A percentile compares a stretch with the other conserved stretches of the same genome.
phyloP scores from a whole-genome alignment of 2,888 invertebrate species.

The Pollenia griseotomentosa region DNA sequence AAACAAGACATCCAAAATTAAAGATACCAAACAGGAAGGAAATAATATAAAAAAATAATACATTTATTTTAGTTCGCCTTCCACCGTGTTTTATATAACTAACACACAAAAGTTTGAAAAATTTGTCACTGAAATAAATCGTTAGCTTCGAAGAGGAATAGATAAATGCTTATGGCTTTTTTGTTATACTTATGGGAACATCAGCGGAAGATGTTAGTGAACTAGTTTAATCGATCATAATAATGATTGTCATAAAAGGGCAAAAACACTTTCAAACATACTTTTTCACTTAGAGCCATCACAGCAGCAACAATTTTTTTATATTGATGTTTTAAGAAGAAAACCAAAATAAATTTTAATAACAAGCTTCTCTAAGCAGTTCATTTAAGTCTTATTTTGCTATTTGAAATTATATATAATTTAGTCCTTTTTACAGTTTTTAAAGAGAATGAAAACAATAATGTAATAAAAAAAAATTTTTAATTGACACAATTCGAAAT shows the following conservation, averaged over 20 bases:
- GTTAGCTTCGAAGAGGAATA: background rate
- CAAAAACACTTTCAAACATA: slow-evolving; percentile 9
- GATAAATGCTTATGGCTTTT: background rate
- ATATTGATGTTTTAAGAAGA: background rate
- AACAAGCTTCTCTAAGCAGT: too few species aligned
- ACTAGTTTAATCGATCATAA: background rate
- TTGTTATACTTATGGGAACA: background rate
- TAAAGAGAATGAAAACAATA: background rate
- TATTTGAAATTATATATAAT: background rate
- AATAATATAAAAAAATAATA: background rate
- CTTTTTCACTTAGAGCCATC: background rate
- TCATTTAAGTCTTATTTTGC: background rate
- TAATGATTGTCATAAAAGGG: background rate
- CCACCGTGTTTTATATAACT: background rate
- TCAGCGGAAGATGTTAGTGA: background rate
- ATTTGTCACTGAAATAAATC: slow-evolving; percentile 34
- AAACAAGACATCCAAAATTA: background rate
- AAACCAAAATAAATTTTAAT: too few species aligned
- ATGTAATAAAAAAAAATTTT: slow-evolving; percentile 33
- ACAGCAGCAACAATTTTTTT: background rate
- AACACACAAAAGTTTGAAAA: background rate
- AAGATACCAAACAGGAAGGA: background rate
- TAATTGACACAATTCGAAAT: slow-evolving; percentile 47
- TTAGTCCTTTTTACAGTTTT: background rate
- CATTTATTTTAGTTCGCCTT: background rate